phyloP scores from a whole-genome alignment of 1,140 invertebrate genomes.

The Hyles euphorbiae region DNA sequence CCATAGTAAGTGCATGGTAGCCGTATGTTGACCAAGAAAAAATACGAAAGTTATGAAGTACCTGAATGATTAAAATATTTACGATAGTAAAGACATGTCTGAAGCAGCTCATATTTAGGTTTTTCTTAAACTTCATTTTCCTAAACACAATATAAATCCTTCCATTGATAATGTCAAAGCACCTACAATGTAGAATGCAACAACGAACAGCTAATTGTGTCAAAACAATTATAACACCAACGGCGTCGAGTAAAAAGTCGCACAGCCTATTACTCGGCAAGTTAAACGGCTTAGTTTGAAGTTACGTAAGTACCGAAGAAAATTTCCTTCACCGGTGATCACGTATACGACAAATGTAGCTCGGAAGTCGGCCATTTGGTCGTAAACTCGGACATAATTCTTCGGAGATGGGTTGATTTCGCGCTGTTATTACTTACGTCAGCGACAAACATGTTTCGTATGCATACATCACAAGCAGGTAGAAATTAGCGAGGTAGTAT shows the following conservation, averaged over 20 bases:
- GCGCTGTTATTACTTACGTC: background rate
- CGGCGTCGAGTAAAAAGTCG: slow-evolving; percentile 1
- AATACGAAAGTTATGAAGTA: too few relatives aligned
- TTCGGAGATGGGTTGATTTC: slow-evolving; percentile 2
- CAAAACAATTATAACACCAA: slow-evolving; percentile 5
- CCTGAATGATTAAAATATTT: too few relatives aligned
- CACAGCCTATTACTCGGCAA: background rate
- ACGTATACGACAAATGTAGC: background rate
- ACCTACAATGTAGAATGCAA: background rate
- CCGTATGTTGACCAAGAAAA: too few relatives aligned
- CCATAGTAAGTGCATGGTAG: too few relatives aligned
- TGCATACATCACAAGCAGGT: too few relatives aligned
- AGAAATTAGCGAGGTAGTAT: too few relatives aligned
- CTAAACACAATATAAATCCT: too few relatives aligned
- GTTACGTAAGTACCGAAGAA: slow-evolving; percentile 6
- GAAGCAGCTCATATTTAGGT: too few relatives aligned
- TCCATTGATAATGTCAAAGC: too few relatives aligned
- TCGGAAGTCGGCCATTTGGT: slow-evolving; percentile 11
- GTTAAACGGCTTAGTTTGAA: background rate
- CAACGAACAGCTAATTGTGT: background rate
- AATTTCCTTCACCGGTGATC: slow-evolving; percentile 3
- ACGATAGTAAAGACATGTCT: too few relatives aligned
- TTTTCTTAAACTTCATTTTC: too few relatives aligned
- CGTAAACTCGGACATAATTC: slow-evolving; percentile 9
- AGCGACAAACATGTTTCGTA: too few relatives aligned